Conservation (phyloP, 2,888 invertebrate species). For the Portevinia maculata region DNA sequence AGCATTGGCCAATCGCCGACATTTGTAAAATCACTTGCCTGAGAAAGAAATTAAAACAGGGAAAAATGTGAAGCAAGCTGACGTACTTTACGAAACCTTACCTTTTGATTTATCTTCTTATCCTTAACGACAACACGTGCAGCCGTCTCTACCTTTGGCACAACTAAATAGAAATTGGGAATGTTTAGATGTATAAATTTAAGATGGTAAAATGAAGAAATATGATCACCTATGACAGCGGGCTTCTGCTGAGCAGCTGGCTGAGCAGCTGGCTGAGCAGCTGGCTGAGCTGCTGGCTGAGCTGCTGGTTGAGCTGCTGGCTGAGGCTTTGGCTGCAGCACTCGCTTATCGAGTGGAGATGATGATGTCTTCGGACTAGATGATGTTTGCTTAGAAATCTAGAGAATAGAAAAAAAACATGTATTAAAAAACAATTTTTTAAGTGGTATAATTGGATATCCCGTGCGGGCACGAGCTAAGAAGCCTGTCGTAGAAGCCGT, state of each 20-base stretch:
- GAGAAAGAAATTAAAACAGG: constrained; percentile 72
- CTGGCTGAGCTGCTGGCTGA: constrained; percentile 86
- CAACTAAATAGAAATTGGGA: too few species aligned
- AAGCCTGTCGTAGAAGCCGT: too few species aligned
- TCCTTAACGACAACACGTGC: constrained; percentile 84
- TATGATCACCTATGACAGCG: constrained; percentile 76
- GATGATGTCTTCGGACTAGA: constrained; percentile 81
- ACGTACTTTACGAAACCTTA: constrained; percentile 78
- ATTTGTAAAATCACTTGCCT: constrained; percentile 94
- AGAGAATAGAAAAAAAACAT: constrained; percentile 56
- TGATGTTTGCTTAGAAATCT: constrained; percentile 83
- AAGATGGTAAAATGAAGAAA: neutral
- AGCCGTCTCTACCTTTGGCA: constrained; percentile 75
- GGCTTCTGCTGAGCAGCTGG: constrained; percentile 75
- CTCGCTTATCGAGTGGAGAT: constrained; percentile 86
- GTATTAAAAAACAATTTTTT: neutral
- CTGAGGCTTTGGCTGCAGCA: constrained; percentile 87
- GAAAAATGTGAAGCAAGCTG: neutral
- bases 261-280: constrained; percentile 86
- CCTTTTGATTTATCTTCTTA: constrained; percentile 85
- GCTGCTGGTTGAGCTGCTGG: constrained; percentile 76
- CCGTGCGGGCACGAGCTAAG: too few species aligned
- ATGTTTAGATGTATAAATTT: constrained; percentile 69
- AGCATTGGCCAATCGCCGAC: constrained; percentile 96
- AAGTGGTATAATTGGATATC: too few species aligned